These are phyloP conservation scores for Diarsia brunnea DNA, from an alignment of 2,888 invertebrate species.

Conservation along the genomic window DNA sequence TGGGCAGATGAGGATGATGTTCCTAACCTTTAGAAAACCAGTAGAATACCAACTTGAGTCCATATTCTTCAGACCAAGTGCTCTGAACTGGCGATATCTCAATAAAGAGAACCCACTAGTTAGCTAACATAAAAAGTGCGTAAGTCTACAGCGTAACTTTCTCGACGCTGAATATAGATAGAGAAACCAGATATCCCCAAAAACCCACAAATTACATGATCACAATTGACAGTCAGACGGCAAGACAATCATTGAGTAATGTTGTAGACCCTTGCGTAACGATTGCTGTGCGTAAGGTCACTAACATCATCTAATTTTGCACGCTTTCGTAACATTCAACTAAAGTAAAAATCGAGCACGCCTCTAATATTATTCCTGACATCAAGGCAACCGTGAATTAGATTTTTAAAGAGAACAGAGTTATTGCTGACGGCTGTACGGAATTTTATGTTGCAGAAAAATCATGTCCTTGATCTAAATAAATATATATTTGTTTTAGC, in stretches of 20 bases:
- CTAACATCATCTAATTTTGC: conserved; percentile 86
- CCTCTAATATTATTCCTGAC: conserved; percentile 67
- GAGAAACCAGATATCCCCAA: conserved; percentile 35
- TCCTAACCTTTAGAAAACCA: neutral
- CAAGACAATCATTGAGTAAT: conserved; percentile 63
- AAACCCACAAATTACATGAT: conserved; percentile 57
- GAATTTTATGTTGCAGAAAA: conserved; percentile 66
- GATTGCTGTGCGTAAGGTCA: conserved; percentile 85
- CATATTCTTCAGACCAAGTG: neutral
- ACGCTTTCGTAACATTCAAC: conserved; percentile 84
- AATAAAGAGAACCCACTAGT: neutral
- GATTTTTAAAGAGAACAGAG: conserved; percentile 57
- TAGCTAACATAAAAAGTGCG: conserved; percentile 3
- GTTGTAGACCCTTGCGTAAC: conserved; percentile 77
- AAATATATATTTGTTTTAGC: conserved; percentile 55
- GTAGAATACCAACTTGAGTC: neutral
- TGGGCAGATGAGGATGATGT: neutral
- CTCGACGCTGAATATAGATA: conserved; percentile 22
- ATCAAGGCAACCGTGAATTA: conserved; percentile 67
- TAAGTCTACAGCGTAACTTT: conserved; percentile 29
- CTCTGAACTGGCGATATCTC: neutral
- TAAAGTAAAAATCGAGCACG: conserved; percentile 76
- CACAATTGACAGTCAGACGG: conserved; percentile 54
- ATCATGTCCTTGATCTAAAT: conserved; percentile 67
- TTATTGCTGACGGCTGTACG: conserved; percentile 52